phyloP scores from a whole-genome alignment of 2,113 vertebrate species.

The Hypomesus transpacificus region DNA sequence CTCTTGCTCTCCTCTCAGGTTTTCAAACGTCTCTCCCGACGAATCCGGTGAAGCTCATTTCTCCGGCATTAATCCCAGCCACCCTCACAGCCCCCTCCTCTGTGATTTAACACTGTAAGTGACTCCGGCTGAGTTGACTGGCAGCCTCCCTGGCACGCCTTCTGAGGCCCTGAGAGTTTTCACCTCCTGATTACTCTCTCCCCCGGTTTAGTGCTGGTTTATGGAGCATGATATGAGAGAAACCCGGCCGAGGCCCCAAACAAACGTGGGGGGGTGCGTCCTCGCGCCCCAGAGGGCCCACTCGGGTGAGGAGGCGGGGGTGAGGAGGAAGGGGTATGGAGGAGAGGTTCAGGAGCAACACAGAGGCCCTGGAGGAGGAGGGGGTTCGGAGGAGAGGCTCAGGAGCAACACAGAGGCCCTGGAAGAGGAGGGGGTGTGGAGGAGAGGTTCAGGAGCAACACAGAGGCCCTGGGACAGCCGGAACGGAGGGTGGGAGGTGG shows the following conservation, averaged over 20 bases:
- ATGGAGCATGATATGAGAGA: slow-evolving; percentile 71
- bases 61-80: slow-evolving; percentile 58
- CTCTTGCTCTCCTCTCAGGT: slow-evolving; percentile 43
- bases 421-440: slow-evolving; percentile 30
- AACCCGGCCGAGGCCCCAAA: slow-evolving; percentile 52
- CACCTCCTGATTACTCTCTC: slow-evolving; percentile 54
- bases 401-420: slow-evolving; percentile 12
- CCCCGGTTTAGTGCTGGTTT: slow-evolving; percentile 66
- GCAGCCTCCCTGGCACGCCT: slow-evolving; percentile 49
- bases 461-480: neutral
- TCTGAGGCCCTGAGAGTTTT: slow-evolving; percentile 47
- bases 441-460: slow-evolving; percentile 39
- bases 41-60: slow-evolving; percentile 65
- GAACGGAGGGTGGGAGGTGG: slow-evolving; percentile 17
- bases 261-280: slow-evolving; percentile 53
- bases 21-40: slow-evolving; percentile 59
- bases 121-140: slow-evolving; percentile 43
- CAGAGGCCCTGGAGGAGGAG: slow-evolving; percentile 17
- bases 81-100: slow-evolving; percentile 47
- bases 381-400: slow-evolving; percentile 36
- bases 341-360: slow-evolving; percentile 39
- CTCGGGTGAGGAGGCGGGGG: slow-evolving; percentile 39
- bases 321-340: slow-evolving; percentile 44
- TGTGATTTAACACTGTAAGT: slow-evolving; percentile 64
- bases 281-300: slow-evolving; percentile 36